Evolutionary conservation across 2,888 invertebrate species (phyloP), one percentile per base, ranked within the genome.

Genomic region (Drosophila picticornis): DNA sequence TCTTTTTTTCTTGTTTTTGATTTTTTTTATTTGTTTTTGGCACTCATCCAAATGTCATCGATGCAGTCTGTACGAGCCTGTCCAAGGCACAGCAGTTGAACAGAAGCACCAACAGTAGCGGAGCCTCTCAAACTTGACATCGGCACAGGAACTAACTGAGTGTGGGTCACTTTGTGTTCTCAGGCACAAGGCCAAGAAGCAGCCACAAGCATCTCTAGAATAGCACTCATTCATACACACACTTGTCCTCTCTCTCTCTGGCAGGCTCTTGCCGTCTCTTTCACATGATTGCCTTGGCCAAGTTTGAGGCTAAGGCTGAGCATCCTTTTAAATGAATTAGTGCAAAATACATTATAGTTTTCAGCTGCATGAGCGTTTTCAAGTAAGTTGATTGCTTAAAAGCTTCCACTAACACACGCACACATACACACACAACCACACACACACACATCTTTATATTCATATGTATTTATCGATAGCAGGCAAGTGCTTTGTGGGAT

Each of bases 301-400:
- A 81, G 82, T 73, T 79, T 79, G 82, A 81, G 84, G 79, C 84
- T 84, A 76, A 72, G 79, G 76, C 84, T 76, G 73, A 77, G 81
- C 63, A 82, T 79, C 81, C 78, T 81, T 83, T 85, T 82, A 83
- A 83, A 85, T 85, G 86, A 85, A 83, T 83, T 85, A 83, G 83
- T 74, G 70, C 31, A 73, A 82, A 84, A 67, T 84, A 61, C 77
- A 84, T 82, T 84, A 84, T 83, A 77, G 80, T 75, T 80, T 82
- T 68, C 46, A 72, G 77, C 70, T 81, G 72, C 62, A 76, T 69
- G 61, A 57, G 73, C 81, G 79, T 59, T 73, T 70, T 79, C 43
- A 64, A 76, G 57, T 72, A 72, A 60, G 46, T 77, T 82, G 77
- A 80, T 77, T 80, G 59, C 83, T 77, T 82, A 72, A 82, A 77